Evolutionary conservation across 2,888 invertebrate genomes (phyloP).

Genomic region (Agriopis aurantiaria): DNA sequence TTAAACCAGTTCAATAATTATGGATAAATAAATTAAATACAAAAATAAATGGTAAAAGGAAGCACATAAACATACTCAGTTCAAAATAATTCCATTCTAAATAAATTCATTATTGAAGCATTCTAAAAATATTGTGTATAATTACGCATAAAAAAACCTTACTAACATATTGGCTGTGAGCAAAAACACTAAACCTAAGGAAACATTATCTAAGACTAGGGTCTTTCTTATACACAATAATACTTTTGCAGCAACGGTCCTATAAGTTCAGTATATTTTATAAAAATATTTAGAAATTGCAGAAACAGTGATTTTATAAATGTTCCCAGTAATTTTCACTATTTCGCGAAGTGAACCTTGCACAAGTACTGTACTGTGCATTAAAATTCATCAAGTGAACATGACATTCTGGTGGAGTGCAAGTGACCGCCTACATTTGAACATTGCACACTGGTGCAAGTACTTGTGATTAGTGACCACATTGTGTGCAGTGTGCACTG

Average conservation of each 20-base stretch:
- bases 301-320: conserved; percentile 63
- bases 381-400: neutral
- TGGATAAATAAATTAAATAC: conserved; percentile 19
- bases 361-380: neutral
- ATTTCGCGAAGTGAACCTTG: conserved; percentile 2
- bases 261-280: conserved; percentile 53
- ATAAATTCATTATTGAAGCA: conserved; percentile 39
- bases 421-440: neutral
- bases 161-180: conserved; percentile 67
- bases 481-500: too few relatives aligned
- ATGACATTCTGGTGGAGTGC: neutral
- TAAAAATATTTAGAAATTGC: conserved; percentile 68
- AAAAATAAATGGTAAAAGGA: conserved; percentile 38
- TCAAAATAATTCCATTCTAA: conserved; percentile 26
- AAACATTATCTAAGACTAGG: conserved; percentile 81
- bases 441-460: too few relatives aligned
- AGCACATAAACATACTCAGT: conserved; percentile 37
- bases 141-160: conserved; percentile 45
- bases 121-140: conserved; percentile 42
- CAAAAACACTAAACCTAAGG: conserved; percentile 69
- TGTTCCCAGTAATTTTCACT: conserved; percentile 38
- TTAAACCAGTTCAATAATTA: conserved; percentile 2
- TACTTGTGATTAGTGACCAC: too few relatives aligned
- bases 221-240: conserved; percentile 71
- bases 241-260: conserved; percentile 62